Conservation (phyloP, 2,888 invertebrate species). For the Ecdyonurus torrentis region DNA sequence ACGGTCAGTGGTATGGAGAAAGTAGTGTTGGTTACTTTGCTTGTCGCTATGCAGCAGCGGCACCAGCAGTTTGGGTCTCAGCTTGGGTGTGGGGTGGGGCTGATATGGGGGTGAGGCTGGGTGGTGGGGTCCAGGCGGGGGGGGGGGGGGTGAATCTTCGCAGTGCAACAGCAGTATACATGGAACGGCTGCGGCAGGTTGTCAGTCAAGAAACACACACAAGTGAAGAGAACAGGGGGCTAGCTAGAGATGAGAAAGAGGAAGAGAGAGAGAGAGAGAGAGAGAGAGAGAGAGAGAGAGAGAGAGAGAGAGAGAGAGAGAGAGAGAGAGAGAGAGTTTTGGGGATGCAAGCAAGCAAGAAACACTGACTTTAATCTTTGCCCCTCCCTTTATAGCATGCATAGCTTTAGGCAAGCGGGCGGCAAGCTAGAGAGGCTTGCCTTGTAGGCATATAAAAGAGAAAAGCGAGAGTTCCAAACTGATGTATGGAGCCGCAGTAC, state of each 20-base stretch:
- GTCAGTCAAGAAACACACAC: neutral
- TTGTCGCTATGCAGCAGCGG: neutral
- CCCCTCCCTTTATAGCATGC: neutral
- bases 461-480: neutral
- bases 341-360: neutral
- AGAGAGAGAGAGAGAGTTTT: neutral
- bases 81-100: neutral
- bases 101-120: neutral
- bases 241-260: neutral
- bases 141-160: neutral
- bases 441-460: neutral
- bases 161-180: neutral
- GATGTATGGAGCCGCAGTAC: neutral
- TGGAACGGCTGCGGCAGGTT: neutral
- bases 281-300: neutral
- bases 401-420: neutral
- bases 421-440: neutral
- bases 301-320: neutral
- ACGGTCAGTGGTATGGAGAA: no score
- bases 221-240: no score
- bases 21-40: no score
- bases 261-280: neutral
- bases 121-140: neutral
- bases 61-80: neutral
- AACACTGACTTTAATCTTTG: neutral